Conservation (phyloP, 2,888 invertebrate species). For the Xylophagus ater region DNA sequence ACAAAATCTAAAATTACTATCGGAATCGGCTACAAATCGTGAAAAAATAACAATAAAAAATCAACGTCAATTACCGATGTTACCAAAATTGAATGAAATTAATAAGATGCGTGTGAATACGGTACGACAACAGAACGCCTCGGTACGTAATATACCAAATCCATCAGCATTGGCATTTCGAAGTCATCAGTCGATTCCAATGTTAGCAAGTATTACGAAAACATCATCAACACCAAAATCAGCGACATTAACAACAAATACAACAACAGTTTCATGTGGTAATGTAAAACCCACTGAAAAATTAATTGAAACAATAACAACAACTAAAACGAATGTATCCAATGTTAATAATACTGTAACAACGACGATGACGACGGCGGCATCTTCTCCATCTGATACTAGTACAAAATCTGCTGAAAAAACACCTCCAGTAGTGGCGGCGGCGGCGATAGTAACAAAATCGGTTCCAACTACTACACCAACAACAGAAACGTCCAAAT, state of each 20-base stretch:
- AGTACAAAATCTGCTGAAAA: too few relatives aligned
- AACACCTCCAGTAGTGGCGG: neutral
- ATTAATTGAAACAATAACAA: too few relatives aligned
- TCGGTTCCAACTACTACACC: constrained; percentile 15
- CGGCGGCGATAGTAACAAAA: constrained; percentile 17
- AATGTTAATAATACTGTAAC: neutral
- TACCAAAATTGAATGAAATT: constrained; percentile 41
- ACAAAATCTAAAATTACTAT: constrained; percentile 47
- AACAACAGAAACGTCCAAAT: constrained; percentile 17
- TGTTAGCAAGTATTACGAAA: constrained; percentile 23
- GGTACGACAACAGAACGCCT: constrained; percentile 44
- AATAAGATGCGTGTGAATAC: constrained; percentile 29
- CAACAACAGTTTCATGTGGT: constrained; percentile 5
- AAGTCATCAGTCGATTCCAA: constrained; percentile 33
- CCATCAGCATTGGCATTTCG: constrained; percentile 48
- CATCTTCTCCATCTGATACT: too few relatives aligned
- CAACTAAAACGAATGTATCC: neutral
- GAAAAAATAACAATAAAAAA: constrained; percentile 32
- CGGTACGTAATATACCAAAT: constrained; percentile 52
- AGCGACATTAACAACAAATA: constrained; percentile 1
- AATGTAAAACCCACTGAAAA: too few relatives aligned
- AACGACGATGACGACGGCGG: neutral
- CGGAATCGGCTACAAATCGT: constrained; percentile 35
- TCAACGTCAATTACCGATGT: constrained; percentile 19
- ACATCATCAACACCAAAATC: constrained; percentile 14